Evolutionary conservation across 2,888 invertebrate species (phyloP).

Genomic region (Amblyteles armatorius): DNA sequence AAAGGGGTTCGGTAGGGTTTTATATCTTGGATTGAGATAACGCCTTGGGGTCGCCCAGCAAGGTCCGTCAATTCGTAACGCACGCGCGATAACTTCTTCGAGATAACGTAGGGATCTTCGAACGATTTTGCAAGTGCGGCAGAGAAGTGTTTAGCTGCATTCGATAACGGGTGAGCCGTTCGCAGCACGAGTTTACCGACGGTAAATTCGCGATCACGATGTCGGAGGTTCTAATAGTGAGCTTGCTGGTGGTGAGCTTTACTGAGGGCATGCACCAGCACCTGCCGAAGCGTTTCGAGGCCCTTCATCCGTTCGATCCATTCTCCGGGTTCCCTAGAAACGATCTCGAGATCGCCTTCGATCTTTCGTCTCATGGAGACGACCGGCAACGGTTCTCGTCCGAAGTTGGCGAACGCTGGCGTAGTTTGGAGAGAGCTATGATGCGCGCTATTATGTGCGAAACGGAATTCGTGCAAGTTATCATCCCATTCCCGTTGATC

Average conservation of each 20-base stretch:
- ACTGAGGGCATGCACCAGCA: constrained; percentile 38
- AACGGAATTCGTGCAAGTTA: constrained; percentile 44
- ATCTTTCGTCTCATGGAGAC: not conserved
- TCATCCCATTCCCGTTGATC: constrained; percentile 62
- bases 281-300: constrained; percentile 10
- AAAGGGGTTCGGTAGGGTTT: constrained; percentile 8
- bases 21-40: constrained; percentile 9
- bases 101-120: constrained; percentile 38
- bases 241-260: constrained; percentile 51
- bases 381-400: constrained; percentile 46
- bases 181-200: constrained; percentile 58
- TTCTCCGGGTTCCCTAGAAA: not conserved
- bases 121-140: constrained; percentile 24
- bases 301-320: constrained; percentile 39
- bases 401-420: constrained; percentile 68
- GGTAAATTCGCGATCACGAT: constrained; percentile 24
- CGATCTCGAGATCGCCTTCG: constrained; percentile 1
- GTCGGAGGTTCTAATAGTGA: constrained; percentile 60
- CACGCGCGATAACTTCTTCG: constrained; percentile 31
- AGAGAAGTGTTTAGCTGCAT: constrained; percentile 1
- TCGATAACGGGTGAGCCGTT: constrained; percentile 52
- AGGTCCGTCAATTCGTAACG: constrained; percentile 20
- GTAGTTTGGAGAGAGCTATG: constrained; percentile 42
- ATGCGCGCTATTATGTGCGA: constrained; percentile 65
- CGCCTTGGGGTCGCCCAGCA: not conserved